Evolutionary conservation across 2,888 invertebrate species (phyloP), one percentile per base, ranked within the genome.

Genomic region (Candidula unifasciata): DNA sequence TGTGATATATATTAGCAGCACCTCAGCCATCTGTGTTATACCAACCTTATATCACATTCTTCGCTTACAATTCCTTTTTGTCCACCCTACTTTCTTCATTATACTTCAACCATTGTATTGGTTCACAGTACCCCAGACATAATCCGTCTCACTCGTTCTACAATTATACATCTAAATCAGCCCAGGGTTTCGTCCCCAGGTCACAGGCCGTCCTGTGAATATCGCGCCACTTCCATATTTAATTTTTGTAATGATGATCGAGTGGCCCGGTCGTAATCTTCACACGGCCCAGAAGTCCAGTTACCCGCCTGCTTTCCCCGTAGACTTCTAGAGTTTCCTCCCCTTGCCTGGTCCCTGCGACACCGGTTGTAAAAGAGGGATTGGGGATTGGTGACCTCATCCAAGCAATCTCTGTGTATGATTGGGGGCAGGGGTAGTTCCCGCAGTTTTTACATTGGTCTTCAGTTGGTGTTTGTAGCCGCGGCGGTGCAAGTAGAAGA

Each of bases 131-230:
- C 6, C 44, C 21, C 18, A 54, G 30, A 27, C 33, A 30, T 54
- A 74, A 27, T 68, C 8, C 27, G 8, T 44, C 60, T 66, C 64
- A 27, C 13, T 78, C 52, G 44, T 57, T 80, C 57, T 35, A n/a
- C 37, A 80, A 80, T 71, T 80, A 80, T 80, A 71, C 69, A 80
- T 80, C 71, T 80, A 33, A 69, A 80, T 80, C 60, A 71, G 52
- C 35, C 30, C 6, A 2, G 79, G 44, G 66, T 30, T 27, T 37
- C 44, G 2, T 13, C 44, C 30, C 68, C 10, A 24, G n/a, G 13
- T 27, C 44, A 21, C 44, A 6, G 66, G 18, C 79, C 18, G 68
- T 3, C 44, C 79, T 35, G 44, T 18, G 44, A 21, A 18, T 13
- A 44, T 27, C 79, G 16, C 21, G 8, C 44, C n/a, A 37, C 78